Evolutionary conservation across 2,797 vertebrate genomes (phyloP), one percentile per base, ranked within the genome.

Genomic region (Gorsachius magnificus): DNA sequence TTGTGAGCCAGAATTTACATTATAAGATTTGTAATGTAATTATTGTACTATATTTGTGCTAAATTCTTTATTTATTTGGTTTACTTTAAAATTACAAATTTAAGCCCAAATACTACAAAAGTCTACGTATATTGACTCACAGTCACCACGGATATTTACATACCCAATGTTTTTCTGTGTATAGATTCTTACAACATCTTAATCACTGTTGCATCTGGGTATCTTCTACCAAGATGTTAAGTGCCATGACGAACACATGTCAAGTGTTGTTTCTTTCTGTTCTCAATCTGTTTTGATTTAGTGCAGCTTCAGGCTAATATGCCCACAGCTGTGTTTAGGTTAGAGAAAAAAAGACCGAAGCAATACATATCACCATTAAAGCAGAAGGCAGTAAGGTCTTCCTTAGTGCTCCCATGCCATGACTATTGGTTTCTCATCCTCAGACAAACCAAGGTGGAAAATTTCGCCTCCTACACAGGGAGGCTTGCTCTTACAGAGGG

Each of bases 251-350:
- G 85, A 93, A 78, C 20, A n/a, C 50, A 41, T 69, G 70, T 56
- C 88, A 88, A 78, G 76, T 41, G 45, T 50, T 77, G 87, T 92
- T 94, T 97, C 66, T 82, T 96, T 90, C 89, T 92, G 75, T 29
- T 77, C 71, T 83, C 66, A 68, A 29, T 82, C 83, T 90, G 66
- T 90, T 94, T 95, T 64, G 53, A 33, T 92, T 92, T 87, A 80
- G 46, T 64, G 68, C 18, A 19, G 31, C 68, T 84, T 92, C 83
- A 87, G 45, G 72, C 54, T 92, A 90, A 56, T 72, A 29, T 50
- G 48, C 26, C 83, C 11, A 58, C 95, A 95, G 76, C 88, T 96
- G 86, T 95, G 88, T 94, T 96, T 94, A 79, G 31, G 21, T 76
- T 88, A 74, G 33, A 80, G 78, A 60, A 88, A 43, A 68, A 78